Conservation (phyloP, 2,113 vertebrate species). For the Todiramphus saurophagus region DNA sequence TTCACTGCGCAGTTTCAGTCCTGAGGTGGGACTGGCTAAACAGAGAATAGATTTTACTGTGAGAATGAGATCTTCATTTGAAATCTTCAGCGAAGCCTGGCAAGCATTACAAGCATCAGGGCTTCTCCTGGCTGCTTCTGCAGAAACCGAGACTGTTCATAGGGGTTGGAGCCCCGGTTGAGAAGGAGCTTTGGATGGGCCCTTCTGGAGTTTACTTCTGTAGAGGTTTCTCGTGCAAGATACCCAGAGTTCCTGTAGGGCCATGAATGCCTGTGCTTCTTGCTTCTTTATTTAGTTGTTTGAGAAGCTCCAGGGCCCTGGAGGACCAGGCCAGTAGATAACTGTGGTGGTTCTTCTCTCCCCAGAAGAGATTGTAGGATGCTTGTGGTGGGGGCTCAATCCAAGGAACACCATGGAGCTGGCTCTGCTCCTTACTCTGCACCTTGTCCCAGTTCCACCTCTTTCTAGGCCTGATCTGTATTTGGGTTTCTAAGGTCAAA, state of each 20-base stretch:
- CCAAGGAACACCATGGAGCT: neutral
- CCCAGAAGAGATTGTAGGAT: neutral
- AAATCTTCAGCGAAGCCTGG: neutral
- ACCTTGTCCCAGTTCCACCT: neutral
- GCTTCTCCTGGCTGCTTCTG: constrained; percentile 3
- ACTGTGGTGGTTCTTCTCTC: neutral
- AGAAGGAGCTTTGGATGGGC: neutral
- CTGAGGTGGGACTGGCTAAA: neutral
- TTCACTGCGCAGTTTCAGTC: constrained; percentile 17
- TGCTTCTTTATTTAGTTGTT: neutral
- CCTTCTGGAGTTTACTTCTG: neutral
- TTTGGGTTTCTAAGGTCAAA: neutral
- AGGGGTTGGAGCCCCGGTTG: neutral
- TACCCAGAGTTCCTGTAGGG: neutral
- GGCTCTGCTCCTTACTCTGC: neutral
- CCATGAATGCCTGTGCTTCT: neutral
- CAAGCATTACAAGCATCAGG: neutral
- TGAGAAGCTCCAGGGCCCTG: neutral
- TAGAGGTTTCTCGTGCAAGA: neutral
- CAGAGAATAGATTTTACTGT: constrained; percentile 1
- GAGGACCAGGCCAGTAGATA: neutral
- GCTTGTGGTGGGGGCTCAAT: neutral
- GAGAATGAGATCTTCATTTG: constrained; percentile 10
- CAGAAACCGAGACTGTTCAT: neutral
- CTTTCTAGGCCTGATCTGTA: neutral